Base-by-base conservation (phyloP, 2,113 vertebrate species). In the Macrotus californicus region DNA sequence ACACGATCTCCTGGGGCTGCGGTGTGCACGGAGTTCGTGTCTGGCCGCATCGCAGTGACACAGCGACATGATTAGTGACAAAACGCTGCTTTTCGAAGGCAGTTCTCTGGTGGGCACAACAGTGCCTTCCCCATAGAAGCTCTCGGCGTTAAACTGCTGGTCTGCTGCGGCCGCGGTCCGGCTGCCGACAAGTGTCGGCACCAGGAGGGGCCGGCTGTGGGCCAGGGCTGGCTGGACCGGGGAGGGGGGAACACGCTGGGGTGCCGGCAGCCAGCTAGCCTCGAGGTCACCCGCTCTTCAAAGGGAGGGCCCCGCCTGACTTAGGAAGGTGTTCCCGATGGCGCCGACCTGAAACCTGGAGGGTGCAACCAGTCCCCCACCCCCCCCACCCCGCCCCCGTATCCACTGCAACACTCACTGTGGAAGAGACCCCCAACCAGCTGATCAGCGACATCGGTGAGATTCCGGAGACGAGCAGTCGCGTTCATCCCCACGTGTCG, bases 11-110 rank as follows among this genome's bases (percentile, higher is more conserved):
- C n/a, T n/a, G n/a, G n/a, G n/a, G n/a, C n/a, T n/a, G n/a, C n/a
- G n/a, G n/a, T n/a, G n/a, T n/a, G n/a, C n/a, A n/a, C n/a, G n/a
- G n/a, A n/a, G n/a, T n/a, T n/a, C n/a, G n/a, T n/a, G n/a, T 2
- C 43, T 61, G 52, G 41, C 41, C 73, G 61, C 21, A 1, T 34
- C 5, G 19, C 4, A 11, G 34, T 41, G 41, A 39, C 0, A n/a
- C 34, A 21, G 11, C 72, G 39, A 16, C 29, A 13, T 26, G 21
- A 16, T 22, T 54, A 76, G 39, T 93, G 31, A 50, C 36, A 43
- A 70, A 13, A 2, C 14, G 11, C 3, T 5, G 69, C 3, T n/a
- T 52, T 41, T 19, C 0, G 3, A 5, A 50, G 70, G 36, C 0
- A 5, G 66, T 1, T 72, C 31, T 69, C 21, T 54, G 70, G 85